Evolutionary conservation across 2,888 invertebrate genomes (phyloP).

Genomic region (Xylota segnis): DNA sequence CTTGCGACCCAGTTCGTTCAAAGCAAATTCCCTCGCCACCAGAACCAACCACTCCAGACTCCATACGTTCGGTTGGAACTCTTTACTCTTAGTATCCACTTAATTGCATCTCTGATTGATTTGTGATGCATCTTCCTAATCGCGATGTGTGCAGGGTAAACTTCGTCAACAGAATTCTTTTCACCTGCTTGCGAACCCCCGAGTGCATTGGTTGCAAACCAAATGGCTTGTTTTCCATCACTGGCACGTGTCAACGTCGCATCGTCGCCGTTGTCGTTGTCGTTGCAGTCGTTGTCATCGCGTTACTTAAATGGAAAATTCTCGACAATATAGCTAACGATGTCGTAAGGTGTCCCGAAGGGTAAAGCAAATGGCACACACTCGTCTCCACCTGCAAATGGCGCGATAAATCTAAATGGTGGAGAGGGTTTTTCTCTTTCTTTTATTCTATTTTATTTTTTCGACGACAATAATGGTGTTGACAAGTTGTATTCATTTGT

Average conservation of each 20-base stretch:
- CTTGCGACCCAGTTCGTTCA: not conserved
- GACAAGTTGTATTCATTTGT: constrained; percentile 16
- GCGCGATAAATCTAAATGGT: constrained; percentile 1
- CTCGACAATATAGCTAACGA: constrained; percentile 20
- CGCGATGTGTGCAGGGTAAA: not conserved
- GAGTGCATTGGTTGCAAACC: not conserved
- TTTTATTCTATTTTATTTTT: no score
- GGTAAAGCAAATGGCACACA: not conserved
- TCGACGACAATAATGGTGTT: constrained; percentile 1
- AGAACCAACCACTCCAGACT: not conserved
- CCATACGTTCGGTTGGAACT: constrained; percentile 5
- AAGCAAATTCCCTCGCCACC: not conserved
- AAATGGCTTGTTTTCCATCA: constrained; percentile 1
- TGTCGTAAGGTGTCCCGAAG: constrained; percentile 20
- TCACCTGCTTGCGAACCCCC: not conserved
- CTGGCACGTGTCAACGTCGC: constrained; percentile 29
- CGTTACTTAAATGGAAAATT: constrained; percentile 36
- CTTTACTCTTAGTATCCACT: not conserved
- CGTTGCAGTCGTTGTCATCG: constrained; percentile 1
- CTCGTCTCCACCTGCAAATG: constrained; percentile 1
- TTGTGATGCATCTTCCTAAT: constrained; percentile 27
- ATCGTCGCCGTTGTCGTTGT: not conserved
- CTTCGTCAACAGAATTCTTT: not conserved
- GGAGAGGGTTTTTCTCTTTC: not conserved
- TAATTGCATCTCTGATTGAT: constrained; percentile 24